Evolutionary conservation across 2,797 vertebrate genomes (phyloP), one percentile per base, ranked within the genome.

Genomic region (Knipowitschia caucasica): DNA sequence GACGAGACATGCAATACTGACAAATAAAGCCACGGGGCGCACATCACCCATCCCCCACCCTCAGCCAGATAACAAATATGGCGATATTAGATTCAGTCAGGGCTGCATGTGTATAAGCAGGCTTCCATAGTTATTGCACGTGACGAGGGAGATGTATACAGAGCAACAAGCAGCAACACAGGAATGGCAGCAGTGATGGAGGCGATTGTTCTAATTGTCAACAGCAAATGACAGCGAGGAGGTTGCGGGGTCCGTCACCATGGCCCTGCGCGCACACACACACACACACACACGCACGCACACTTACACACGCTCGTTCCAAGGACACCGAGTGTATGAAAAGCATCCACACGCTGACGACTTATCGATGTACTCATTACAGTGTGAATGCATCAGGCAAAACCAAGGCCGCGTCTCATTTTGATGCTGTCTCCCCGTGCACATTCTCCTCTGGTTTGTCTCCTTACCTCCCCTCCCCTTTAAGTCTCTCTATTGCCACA

Each of bases 351-450:
- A 83, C 75, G 63, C 51, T 77, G 74, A 80, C 60, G 74, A 78
- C 77, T 81, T 78, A 84, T 80, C 75, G 78, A 79, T 78, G 75
- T 35, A 75, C 71, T 82, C 79, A 81, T 84, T 86, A 85, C 68
- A 69, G 67, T 80, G 62, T 75, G 69, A 69, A 79, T 74, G 78
- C 53, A 76, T 73, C 72, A 79, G 57, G 57, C 67, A 73, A 78
- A 49, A 62, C 60, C 73, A 73, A 76, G 67, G 65, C 83, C 66
- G 75, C 71, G 57, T 81, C 63, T 69, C 51, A 59, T 34, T 68
- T 62, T 69, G 36, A 66, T 51, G 49, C 53, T n/a, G 45, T 39
- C 46, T 52, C 35, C 24, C 7, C 34, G 14, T 35, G 4, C 52
- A 35, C 53, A 34, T 66, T 68, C 55, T 54, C 67, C 35, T 69